Evolutionary conservation across 2,797 vertebrate species (phyloP).

Genomic region (Denticeps clupeoides): DNA sequence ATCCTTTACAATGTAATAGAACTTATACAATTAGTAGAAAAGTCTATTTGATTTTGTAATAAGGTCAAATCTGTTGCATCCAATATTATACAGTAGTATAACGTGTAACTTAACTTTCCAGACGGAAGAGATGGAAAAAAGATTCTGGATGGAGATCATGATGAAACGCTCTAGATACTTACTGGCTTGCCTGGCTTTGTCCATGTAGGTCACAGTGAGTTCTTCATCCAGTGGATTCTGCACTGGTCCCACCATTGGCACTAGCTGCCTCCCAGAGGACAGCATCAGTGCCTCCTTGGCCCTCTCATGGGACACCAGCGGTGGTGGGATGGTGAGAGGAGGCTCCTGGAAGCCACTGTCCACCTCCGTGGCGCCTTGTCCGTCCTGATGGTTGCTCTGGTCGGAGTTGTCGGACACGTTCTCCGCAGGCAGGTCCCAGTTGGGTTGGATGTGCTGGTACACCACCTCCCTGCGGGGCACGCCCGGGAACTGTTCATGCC

Average conservation of each 20-base stretch:
- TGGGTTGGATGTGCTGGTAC: constrained; percentile 40
- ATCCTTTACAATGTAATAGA: no score
- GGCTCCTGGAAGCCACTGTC: constrained; percentile 68
- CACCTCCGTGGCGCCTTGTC: constrained; percentile 49
- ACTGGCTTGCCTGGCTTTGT: constrained; percentile 97
- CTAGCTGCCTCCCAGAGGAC: constrained; percentile 68
- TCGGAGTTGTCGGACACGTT: constrained; percentile 46
- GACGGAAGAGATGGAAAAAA: no score
- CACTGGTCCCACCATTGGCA: constrained; percentile 94
- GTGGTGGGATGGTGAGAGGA: constrained; percentile 39
- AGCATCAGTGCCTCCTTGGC: constrained; percentile 61
- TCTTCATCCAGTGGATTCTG: constrained; percentile 77
- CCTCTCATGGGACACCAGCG: constrained; percentile 63
- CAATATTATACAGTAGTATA: no score
- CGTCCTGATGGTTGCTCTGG: constrained; percentile 40
- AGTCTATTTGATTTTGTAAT: no score
- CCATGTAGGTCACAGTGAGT: constrained; percentile 76
- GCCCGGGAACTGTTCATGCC: constrained; percentile 32
- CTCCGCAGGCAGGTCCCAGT: constrained; percentile 45
- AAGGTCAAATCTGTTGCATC: no score
- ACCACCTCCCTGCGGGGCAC: constrained; percentile 61
- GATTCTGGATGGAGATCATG: no score
- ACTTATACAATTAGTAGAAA: no score
- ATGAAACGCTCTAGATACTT: constrained; percentile 48
- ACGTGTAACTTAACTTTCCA: no score